A percentile compares a stretch with the other conserved stretches of the same genome.
phyloP scores from a whole-genome alignment of 1,140 invertebrate species.

The Leucophenga varia region DNA sequence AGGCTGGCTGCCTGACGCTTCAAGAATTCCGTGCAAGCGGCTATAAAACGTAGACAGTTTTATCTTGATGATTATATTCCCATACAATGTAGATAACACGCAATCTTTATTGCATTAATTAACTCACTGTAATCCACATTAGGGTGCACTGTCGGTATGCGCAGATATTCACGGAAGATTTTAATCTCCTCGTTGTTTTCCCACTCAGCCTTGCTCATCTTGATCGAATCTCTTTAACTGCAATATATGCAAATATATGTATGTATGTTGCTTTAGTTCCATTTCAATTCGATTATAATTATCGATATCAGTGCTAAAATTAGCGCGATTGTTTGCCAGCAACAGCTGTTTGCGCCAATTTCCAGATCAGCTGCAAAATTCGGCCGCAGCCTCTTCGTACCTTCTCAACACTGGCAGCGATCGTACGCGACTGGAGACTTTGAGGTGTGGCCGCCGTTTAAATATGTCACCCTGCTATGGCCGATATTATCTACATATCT shows the following conservation, averaged over 20 bases:
- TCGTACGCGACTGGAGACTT: conserved; percentile 20
- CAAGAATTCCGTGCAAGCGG: conserved; percentile 63
- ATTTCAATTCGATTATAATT: too few relatives aligned
- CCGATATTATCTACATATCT: too few relatives aligned
- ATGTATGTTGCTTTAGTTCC: too few relatives aligned
- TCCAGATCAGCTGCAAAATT: too few relatives aligned
- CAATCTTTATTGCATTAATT: background rate
- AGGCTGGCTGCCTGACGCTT: conserved; percentile 65
- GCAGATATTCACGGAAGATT: conserved; percentile 78
- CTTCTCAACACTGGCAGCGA: conserved; percentile 32
- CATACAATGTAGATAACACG: background rate
- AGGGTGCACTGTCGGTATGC: conserved; percentile 80
- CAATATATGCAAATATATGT: background rate
- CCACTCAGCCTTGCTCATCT: conserved; percentile 31
- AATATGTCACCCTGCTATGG: conserved; percentile 20
- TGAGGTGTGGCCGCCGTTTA: conserved; percentile 19
- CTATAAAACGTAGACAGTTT: conserved; percentile 73
- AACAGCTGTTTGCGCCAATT: conserved; percentile 18
- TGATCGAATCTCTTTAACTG: background rate
- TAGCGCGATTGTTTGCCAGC: background rate
- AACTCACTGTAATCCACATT: conserved; percentile 77
- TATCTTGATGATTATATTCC: background rate
- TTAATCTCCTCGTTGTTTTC: conserved; percentile 68
- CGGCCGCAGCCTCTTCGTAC: conserved; percentile 2
- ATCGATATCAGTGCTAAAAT: too few relatives aligned